Base-by-base conservation (phyloP, 2,888 invertebrate species). In the Beris morrisii region DNA sequence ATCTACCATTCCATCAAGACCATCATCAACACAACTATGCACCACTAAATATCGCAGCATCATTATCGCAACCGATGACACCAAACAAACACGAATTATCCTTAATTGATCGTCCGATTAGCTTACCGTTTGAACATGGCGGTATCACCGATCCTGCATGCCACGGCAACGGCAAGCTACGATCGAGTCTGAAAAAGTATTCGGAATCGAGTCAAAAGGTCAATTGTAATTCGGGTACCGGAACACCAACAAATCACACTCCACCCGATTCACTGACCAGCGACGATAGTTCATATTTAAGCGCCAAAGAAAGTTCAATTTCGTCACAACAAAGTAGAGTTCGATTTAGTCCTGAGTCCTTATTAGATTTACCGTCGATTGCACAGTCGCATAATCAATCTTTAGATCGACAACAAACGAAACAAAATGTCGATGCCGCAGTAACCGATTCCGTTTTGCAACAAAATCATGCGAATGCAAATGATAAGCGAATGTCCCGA, bases 241-340 rank as follows among this genome's bases (percentile, higher is more conserved):
- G 87, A 0, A 85, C 85, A 13, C 91, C 92, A 0, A 91, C 92
- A 15, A 91, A 91, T 78, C 90, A 91, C 2, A 92, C 93, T 5
- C 93, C 93, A 0, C 92, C 93, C 0, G 93, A 93, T 73, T 92
- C 92, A 71, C 76, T 92, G 68, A 89, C 92, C 0, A 92, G 92
- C 74, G 95, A 95, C 73, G 94, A 93, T 75, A 91, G 92, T 74
- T 92, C 92, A 52, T 95, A 93, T 78, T 88, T 92, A 72, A 94
- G 94, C 7, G 94, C 94, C 15, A 86, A 91, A 74, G 92, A 92
- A 74, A 87, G 83, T 69, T 83, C 84, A 0, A 85, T 87, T 12
- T 84, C 87, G 67, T 87, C 87, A 31, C 88, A 88, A n/a, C 86
- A 86, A 69, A 87, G 88, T 46, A 83, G 92, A 12, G 92, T 90